These are phyloP conservation scores for Coptotermes formosanus DNA, from an alignment of 1,140 invertebrate genomes.

Conservation along the genomic window DNA sequence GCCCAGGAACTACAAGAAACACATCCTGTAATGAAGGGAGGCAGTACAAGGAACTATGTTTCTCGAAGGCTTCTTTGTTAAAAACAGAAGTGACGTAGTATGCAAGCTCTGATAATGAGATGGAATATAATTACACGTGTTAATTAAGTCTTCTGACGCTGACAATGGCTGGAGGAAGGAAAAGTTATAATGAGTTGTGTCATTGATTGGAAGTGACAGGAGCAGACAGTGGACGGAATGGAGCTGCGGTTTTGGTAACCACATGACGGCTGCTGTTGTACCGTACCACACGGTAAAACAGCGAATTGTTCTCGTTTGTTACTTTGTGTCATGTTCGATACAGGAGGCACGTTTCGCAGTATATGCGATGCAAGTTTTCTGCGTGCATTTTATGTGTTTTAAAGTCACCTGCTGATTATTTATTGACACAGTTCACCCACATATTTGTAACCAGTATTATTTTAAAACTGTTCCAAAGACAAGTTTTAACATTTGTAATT, in stretches of 20 bases:
- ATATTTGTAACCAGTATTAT: too few species aligned
- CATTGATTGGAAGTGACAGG: background rate
- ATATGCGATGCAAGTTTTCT: too few species aligned
- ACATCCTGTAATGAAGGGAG: too few species aligned
- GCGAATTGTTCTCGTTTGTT: too few species aligned
- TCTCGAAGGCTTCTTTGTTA: background rate
- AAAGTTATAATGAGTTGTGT: background rate
- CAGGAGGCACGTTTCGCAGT: too few species aligned
- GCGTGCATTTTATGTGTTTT: too few species aligned
- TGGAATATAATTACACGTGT: background rate
- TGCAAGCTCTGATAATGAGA: background rate
- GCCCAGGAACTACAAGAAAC: too few species aligned
- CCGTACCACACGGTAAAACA: background rate
- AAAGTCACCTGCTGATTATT: too few species aligned
- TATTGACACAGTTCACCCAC: too few species aligned
- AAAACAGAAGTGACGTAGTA: background rate
- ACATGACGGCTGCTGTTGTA: background rate
- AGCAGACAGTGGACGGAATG: background rate
- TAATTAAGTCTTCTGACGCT: conserved; percentile 1
- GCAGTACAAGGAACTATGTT: background rate
- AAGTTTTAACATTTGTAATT: too few species aligned
- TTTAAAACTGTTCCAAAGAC: too few species aligned
- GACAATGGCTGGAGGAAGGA: background rate
- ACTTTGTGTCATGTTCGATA: too few species aligned
- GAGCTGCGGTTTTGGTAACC: background rate